Conservation (phyloP, 1,140 invertebrate species). For the Heterodera schachtii region DNA sequence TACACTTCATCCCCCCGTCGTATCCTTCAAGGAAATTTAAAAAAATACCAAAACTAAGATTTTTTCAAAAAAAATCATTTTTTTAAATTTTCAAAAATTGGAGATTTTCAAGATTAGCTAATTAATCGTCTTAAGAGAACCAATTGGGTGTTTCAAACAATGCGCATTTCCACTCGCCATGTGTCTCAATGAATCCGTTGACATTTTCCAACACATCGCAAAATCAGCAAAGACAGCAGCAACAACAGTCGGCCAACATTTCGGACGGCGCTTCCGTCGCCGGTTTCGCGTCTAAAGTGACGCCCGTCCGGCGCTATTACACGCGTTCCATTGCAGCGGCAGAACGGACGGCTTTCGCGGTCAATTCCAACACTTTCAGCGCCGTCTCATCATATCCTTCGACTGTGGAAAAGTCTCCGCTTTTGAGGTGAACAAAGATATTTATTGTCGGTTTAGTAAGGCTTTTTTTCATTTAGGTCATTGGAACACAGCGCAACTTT, state of each 20-base stretch:
- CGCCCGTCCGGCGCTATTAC: conserved; percentile 6
- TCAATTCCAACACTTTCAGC: conserved; percentile 21
- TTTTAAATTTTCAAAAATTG: too few relatives aligned
- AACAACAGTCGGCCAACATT: neutral
- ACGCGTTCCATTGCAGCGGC: conserved; percentile 18
- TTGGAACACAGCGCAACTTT: conserved; percentile 24
- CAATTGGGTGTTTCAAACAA: neutral
- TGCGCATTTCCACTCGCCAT: neutral
- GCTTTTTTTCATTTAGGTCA: neutral
- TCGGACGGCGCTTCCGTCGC: neutral
- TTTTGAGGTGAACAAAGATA: neutral
- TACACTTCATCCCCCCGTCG: too few relatives aligned
- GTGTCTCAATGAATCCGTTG: neutral
- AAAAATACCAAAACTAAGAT: too few relatives aligned
- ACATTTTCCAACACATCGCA: conserved; percentile 1
- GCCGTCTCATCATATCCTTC: neutral
- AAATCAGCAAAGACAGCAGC: neutral
- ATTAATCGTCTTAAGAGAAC: neutral
- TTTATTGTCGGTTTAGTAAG: neutral
- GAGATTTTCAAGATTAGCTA: too few relatives aligned
- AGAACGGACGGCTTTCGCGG: neutral
- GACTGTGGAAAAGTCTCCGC: conserved; percentile 12
- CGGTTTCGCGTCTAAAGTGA: conserved; percentile 8
- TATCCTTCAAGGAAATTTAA: too few relatives aligned
- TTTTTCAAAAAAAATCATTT: too few relatives aligned